phyloP scores from a whole-genome alignment of 2,113 vertebrate species.

The Galbula dea region DNA sequence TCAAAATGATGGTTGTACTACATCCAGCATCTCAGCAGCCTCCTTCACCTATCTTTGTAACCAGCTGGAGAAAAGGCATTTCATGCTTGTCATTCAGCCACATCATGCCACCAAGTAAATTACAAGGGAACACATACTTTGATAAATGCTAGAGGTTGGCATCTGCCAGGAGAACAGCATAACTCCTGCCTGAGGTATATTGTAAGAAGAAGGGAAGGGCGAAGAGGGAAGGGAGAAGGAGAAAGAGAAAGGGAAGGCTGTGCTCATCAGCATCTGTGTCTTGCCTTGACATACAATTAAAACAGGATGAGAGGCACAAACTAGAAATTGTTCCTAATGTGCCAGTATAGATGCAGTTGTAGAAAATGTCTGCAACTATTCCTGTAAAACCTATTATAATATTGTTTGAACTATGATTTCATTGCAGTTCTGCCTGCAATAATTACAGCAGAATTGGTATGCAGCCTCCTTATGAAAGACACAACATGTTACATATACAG shows the following conservation, averaged over 20 bases:
- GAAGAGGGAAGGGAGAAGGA: not conserved
- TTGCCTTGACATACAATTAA: not conserved
- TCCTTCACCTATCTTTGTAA: not conserved
- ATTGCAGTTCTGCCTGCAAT: not conserved
- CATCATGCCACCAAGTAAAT: not conserved
- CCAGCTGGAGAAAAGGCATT: rapidly evolving
- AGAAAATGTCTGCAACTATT: not conserved
- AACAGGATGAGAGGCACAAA: not conserved
- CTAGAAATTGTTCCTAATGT: not conserved
- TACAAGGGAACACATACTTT: not conserved
- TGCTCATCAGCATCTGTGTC: not conserved
- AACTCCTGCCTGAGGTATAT: not conserved
- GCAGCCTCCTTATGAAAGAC: not conserved
- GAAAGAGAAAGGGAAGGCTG: too few relatives aligned
- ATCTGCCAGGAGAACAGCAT: not conserved
- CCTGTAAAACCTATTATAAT: not conserved
- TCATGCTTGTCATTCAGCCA: not conserved
- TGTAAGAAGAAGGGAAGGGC: not conserved
- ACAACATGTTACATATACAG: rapidly evolving
- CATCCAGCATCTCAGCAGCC: not conserved
- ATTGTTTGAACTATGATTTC: not conserved
- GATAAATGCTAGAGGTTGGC: not conserved
- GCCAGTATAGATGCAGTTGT: not conserved
- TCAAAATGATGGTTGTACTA: not conserved
- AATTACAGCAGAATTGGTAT: not conserved